Evolutionary conservation across 2,113 vertebrate species (phyloP), one percentile per base, ranked within the genome.

Genomic region (Lophotis ruficrista): DNA sequence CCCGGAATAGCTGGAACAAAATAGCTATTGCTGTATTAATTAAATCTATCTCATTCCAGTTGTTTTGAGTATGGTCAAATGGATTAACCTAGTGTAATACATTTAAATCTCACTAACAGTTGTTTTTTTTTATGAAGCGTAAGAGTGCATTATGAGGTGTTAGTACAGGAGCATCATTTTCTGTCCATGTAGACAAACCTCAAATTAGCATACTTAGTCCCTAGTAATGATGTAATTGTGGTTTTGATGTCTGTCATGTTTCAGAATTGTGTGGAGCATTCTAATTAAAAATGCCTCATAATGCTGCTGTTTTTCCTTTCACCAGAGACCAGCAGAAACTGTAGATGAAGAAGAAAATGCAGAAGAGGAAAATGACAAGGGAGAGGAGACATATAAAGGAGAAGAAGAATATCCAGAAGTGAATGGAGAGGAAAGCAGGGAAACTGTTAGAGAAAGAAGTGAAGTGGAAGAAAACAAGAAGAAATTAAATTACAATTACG

Each of bases 241-340:
- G 84, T 76, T 95, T 90, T 50, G 30, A 54, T 80, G 24, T 60
- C 41, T 81, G 13, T 48, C n/a, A 53, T 2, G 0, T 90, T 92
- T 92, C 45, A 51, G 66, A 54, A 89, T 75, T 51, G 27, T 4
- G 4, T 47, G 22, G 77, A 51, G 61, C 10, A 20, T 92, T 76
- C 51, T 72, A 41, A 60, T 93, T 71, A 70, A 79, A 83, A 89
- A 79, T 69, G 25, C 48, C n/a, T 87, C 47, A 53, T 65, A 83
- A 78, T 56, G 31, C 13, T 80, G 56, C 87, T 95, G 72, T 37
- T 91, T 95, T 96, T 94, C 54, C 25, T 65, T 95, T 88, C 33
- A 33, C 54, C 90, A 98, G 98, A 98, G 97, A 43, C 97, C 98
- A 76, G 98, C 98, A 93, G 98, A 98, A 97, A 98, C 96, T 81